Conservation (phyloP, 1,140 invertebrate genomes). For the Pygmarrhopalites habei region DNA sequence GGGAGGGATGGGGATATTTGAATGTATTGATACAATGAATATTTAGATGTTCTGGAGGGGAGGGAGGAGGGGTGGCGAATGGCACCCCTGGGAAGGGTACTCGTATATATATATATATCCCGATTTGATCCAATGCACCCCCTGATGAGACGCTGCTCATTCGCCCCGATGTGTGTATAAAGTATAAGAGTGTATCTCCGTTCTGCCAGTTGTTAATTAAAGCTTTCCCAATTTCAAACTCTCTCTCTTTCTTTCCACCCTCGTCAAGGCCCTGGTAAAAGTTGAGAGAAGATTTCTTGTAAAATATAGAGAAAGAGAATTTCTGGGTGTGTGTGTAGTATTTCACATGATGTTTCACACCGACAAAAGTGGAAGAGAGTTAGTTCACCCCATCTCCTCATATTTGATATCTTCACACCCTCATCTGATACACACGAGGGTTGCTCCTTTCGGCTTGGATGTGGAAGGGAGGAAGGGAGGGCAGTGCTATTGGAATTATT, state of each 20-base stretch:
- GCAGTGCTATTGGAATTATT: conserved; percentile 32
- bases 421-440: too few species aligned
- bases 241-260: too few species aligned
- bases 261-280: too few species aligned
- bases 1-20: too few species aligned
- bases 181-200: too few species aligned
- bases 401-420: conserved; percentile 33
- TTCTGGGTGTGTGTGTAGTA: conserved; percentile 6
- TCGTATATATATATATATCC: conserved; percentile 6
- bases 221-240: conserved; percentile 36
- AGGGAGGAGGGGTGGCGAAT: conserved; percentile 30
- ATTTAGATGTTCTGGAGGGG: conserved; percentile 33
- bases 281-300: too few species aligned
- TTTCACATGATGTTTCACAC: conserved; percentile 19
- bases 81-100: conserved; percentile 34
- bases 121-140: conserved; percentile 33
- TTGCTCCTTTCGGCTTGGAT: conserved; percentile 12
- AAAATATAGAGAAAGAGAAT: neutral
- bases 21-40: conserved; percentile 38
- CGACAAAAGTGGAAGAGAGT: conserved; percentile 9
- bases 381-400: conserved; percentile 26
- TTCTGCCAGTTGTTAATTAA: conserved; percentile 39
- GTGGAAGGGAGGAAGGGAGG: too few species aligned
- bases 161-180: conserved; percentile 34
- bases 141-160: too few species aligned